phyloP scores from a whole-genome alignment of 2,888 invertebrate species.

The Scaptomyza parva region DNA sequence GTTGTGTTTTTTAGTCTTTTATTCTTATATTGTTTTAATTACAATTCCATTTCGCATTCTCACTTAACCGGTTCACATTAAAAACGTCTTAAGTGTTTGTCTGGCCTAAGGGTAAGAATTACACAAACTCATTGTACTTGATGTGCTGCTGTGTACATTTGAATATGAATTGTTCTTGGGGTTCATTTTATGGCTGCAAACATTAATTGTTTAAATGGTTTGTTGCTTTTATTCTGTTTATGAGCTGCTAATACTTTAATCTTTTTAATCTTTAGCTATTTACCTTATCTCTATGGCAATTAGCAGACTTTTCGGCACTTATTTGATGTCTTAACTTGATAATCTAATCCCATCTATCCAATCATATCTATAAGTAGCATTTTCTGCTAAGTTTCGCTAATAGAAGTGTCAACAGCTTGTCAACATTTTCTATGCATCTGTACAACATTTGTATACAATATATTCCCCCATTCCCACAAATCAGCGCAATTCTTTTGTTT shows the following conservation, averaged over 20 bases:
- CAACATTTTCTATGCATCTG: slow-evolving; percentile 14
- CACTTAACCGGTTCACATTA: slow-evolving; percentile 63
- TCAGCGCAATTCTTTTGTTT: slow-evolving; percentile 38
- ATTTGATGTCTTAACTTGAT: slow-evolving; percentile 33
- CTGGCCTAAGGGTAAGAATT: slow-evolving; percentile 24
- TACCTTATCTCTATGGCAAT: slow-evolving; percentile 1
- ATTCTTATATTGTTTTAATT: slow-evolving; percentile 58
- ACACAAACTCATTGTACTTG: background rate
- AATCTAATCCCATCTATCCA: slow-evolving; percentile 35
- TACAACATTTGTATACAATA: slow-evolving; percentile 21
- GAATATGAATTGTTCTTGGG: background rate
- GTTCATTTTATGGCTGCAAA: background rate
- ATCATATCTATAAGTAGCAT: background rate
- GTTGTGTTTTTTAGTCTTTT: slow-evolving; percentile 29
- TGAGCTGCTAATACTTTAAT: slow-evolving; percentile 47
- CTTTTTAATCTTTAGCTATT: slow-evolving; percentile 13
- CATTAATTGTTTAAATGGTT: slow-evolving; percentile 1
- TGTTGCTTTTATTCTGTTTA: slow-evolving; percentile 38
- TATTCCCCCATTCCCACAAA: slow-evolving; percentile 22
- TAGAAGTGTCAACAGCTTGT: slow-evolving; percentile 60
- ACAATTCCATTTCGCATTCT: slow-evolving; percentile 49
- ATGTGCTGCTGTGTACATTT: background rate
- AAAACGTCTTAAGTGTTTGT: slow-evolving; percentile 15
- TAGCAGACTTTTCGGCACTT: slow-evolving; percentile 21
- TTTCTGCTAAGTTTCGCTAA: slow-evolving; percentile 13